phyloP scores from a whole-genome alignment of 2,888 invertebrate species.

The Parasteatoda lunata region DNA sequence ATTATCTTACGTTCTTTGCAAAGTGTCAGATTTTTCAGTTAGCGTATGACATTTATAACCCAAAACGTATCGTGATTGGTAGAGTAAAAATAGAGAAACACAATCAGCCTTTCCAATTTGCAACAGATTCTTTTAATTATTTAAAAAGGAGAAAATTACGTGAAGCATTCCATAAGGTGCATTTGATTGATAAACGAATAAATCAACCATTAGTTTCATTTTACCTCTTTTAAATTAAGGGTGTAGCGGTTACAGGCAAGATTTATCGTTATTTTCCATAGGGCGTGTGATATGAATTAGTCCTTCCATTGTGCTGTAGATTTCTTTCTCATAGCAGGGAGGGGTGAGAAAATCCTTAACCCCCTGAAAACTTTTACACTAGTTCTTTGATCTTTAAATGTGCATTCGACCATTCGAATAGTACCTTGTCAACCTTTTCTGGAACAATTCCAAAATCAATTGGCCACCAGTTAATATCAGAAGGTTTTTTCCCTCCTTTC shows the following conservation, averaged over 20 bases:
- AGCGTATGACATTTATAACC: too few relatives aligned
- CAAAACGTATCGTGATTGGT: too few relatives aligned
- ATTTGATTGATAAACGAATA: too few relatives aligned
- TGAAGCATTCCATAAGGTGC: too few relatives aligned
- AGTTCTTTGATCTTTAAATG: constrained; percentile 49
- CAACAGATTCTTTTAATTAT: too few relatives aligned
- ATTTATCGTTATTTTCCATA: constrained; percentile 1
- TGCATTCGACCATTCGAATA: constrained; percentile 37
- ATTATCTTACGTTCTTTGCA: too few relatives aligned
- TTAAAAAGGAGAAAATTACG: too few relatives aligned
- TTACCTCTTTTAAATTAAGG: not conserved
- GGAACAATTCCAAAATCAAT: constrained; percentile 59
- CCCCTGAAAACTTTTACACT: constrained; percentile 24
- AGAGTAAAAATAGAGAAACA: too few relatives aligned
- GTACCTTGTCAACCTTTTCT: constrained; percentile 30
- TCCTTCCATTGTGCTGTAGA: not conserved
- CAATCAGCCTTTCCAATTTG: too few relatives aligned
- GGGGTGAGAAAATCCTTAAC: constrained; percentile 2
- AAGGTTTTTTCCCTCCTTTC: not conserved
- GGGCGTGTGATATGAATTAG: constrained; percentile 19
- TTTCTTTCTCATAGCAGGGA: not conserved
- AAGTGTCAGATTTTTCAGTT: too few relatives aligned
- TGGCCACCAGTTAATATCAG: constrained; percentile 42
- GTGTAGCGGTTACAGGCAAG: not conserved
- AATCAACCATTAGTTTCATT: too few relatives aligned